Percentiles rank a stretch among this genome's conserved stretches.
These are phyloP conservation scores for Machaerirhynchus nigripectus DNA, from an alignment of 2,113 vertebrate species.

Conservation along the genomic window DNA sequence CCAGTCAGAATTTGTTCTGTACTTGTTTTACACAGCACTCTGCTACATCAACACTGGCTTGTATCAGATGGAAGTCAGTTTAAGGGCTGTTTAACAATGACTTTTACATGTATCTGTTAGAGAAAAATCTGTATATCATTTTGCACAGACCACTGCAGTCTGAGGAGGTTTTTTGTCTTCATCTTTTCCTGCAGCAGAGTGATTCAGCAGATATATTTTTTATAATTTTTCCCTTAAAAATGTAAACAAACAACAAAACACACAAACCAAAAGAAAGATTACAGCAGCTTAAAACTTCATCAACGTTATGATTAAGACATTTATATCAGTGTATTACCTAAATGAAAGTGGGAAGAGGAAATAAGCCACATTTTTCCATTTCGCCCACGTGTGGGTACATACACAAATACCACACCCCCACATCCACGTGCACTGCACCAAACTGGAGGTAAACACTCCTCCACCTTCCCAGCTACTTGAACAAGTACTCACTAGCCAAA, in stretches of 20 bases:
- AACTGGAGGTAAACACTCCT: not conserved
- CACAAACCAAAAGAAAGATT: not conserved
- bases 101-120: not conserved
- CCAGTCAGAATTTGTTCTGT: not conserved
- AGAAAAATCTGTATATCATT: not conserved
- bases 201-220: not conserved
- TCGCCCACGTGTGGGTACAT: not conserved
- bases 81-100: not conserved
- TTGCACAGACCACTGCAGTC: not conserved
- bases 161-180: not conserved
- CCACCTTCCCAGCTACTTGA: not conserved
- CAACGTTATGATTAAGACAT: not conserved
- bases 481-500: not conserved
- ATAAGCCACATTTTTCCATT: conserved; percentile 10
- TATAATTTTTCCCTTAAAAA: not conserved
- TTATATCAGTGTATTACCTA: not conserved
- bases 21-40: not conserved
- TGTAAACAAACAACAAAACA: not conserved
- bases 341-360: conserved; percentile 12
- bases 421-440: not conserved
- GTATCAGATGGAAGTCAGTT: not conserved
- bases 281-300: not conserved
- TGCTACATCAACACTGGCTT: not conserved
- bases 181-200: not conserved
- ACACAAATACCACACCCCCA: not conserved